Evolutionary conservation across 2,797 vertebrate species (phyloP).

Genomic region (Momotus momota): DNA sequence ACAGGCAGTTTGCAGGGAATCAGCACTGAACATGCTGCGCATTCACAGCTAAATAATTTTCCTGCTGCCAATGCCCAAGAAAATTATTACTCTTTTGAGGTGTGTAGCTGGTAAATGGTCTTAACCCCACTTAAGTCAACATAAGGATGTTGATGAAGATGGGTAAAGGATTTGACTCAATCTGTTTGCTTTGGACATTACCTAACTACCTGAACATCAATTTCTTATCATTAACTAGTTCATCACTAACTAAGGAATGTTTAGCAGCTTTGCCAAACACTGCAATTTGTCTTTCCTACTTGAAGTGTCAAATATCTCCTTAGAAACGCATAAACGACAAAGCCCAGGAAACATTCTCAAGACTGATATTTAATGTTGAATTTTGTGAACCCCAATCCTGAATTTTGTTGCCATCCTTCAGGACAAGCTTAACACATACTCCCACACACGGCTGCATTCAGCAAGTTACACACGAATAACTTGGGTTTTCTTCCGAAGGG

Average conservation of each 20-base stretch:
- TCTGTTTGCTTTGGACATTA: background rate
- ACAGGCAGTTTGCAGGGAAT: background rate
- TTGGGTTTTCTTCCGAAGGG: background rate
- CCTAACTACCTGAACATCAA: background rate
- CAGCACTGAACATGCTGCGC: accelerated
- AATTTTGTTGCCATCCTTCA: background rate
- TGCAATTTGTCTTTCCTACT: background rate
- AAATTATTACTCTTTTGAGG: background rate
- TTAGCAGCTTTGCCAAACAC: background rate
- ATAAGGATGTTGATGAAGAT: background rate
- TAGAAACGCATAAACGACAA: background rate
- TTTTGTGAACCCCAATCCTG: background rate
- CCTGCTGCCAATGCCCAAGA: background rate
- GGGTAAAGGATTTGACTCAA: background rate
- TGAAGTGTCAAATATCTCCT: background rate
- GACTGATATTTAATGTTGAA: background rate
- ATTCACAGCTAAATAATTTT: background rate
- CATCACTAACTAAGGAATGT: background rate
- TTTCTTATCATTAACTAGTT: background rate
- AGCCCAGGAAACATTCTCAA: background rate
- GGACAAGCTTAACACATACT: background rate
- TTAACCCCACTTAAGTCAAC: background rate
- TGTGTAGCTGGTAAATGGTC: background rate
- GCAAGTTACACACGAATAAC: background rate
- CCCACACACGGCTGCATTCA: background rate